Conservation (phyloP, 1,140 invertebrate genomes). For the Hylaeus volcanicus region DNA sequence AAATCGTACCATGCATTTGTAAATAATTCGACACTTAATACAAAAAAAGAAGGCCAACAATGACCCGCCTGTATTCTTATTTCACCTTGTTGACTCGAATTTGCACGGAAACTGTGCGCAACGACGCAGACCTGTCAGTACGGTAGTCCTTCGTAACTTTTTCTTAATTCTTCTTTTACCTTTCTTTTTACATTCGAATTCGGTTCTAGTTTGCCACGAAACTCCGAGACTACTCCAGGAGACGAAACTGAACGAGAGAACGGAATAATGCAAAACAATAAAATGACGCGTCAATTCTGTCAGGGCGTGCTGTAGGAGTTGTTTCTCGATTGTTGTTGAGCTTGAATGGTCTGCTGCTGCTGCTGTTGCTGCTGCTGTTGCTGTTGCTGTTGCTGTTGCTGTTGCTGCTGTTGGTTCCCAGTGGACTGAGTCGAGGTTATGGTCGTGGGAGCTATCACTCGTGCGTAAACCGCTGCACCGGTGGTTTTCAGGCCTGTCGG, state of each 20-base stretch:
- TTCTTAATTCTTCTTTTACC: background rate
- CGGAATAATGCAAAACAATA: background rate
- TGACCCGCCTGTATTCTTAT: background rate
- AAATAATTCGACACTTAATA: conserved; percentile 73
- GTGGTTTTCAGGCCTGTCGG: conserved; percentile 77
- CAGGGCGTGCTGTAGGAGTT: conserved; percentile 70
- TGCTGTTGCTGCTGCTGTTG: no score
- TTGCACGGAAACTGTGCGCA: background rate
- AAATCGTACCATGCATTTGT: conserved; percentile 71
- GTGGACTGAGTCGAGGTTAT: conserved; percentile 71
- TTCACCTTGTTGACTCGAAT: background rate
- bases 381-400: no score
- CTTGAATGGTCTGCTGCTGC: conserved; percentile 60
- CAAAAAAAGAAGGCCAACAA: conserved; percentile 27
- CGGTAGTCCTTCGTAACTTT: background rate
- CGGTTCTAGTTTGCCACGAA: background rate
- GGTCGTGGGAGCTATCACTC: conserved; percentile 77
- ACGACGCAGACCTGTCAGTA: background rate
- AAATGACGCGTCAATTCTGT: conserved; percentile 51
- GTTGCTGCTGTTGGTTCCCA: conserved; percentile 44
- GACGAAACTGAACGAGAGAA: conserved; percentile 8
- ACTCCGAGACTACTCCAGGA: background rate
- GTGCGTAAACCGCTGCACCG: conserved; percentile 75
- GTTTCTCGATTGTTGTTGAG: conserved; percentile 67
- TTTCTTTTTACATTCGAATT: conserved; percentile 22